Evolutionary conservation across 1,140 invertebrate genomes (phyloP), one percentile per base, ranked within the genome.

Genomic region (Tetramorium simillimum): DNA sequence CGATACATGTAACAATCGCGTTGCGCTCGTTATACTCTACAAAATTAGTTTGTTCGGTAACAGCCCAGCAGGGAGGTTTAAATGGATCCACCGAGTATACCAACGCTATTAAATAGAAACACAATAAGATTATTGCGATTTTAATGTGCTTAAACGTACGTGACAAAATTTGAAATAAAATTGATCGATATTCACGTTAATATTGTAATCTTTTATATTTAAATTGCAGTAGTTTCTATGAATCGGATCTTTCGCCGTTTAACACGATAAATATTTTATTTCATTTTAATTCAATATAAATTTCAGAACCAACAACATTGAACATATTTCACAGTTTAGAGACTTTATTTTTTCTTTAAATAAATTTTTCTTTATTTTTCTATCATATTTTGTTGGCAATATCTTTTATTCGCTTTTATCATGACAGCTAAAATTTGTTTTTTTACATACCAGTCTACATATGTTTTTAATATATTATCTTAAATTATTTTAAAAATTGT

Each of bases 1-100:
- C 33, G 37, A 72, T 58, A 82, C 37, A 58, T 16, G 40, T 73
- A 82, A 82, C 67, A 40, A 53, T 56, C 9, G 33, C 40, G 24
- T 73, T 73, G 24, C 28, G 53, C 80, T 82, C 18, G 80, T 82
- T 81, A 81, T 37, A 82, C 24, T 58, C 37, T 82, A 82, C 51
- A 82, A 73, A 82, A 82, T 72, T 82, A 82, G 53, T 73, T 82
- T 82, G 80, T 60, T 82, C 67, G 60, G 33, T 82, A 82, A 82
- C 53, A 82, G 37, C 40, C 67, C 67, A 82, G 28, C 37, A 73
- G 67, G 40, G 40, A 73, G 65, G 51, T 82, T 82, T 73, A 82
- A 82, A 82, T 60, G 21, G 49, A 73, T 82, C 53, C n/a, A 14
- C 37, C 40, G 37, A 82, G 51, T 82, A 24, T 73, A 72, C 51